Evolutionary conservation across 2,113 vertebrate genomes (phyloP).

Genomic region (Neolamprologus toae): DNA sequence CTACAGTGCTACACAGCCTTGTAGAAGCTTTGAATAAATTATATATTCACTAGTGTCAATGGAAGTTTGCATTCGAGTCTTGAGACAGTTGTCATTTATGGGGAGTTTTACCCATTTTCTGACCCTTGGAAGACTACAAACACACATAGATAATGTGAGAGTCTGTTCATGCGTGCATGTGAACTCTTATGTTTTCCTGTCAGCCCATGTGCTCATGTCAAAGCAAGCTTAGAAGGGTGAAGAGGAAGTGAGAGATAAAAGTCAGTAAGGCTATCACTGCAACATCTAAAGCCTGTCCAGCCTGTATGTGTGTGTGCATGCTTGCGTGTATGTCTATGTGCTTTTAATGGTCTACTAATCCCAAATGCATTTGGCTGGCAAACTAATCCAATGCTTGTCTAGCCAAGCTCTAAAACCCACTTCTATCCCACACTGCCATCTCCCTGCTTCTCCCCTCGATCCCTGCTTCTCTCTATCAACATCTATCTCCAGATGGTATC

Average conservation of each 20-base stretch:
- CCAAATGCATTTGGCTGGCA: conserved; percentile 66
- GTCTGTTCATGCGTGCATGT: neutral
- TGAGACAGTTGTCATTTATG: neutral
- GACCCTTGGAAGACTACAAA: neutral
- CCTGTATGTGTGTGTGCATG: neutral
- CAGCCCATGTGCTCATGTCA: neutral
- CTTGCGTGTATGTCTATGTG: conserved; percentile 27
- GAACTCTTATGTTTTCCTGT: neutral
- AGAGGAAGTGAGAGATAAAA: neutral
- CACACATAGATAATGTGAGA: neutral
- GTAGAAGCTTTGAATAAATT: neutral
- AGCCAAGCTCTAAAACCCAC: conserved; percentile 46
- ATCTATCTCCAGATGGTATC: conserved; percentile 61
- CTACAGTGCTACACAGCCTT: neutral
- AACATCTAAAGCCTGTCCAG: conserved; percentile 14
- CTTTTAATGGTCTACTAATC: conserved; percentile 73
- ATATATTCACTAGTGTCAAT: neutral
- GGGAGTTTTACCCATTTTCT: neutral
- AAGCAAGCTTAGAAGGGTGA: neutral
- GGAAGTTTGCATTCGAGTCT: neutral
- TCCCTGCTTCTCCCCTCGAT: neutral
- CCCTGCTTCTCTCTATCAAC: conserved; percentile 27
- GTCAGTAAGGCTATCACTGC: conserved; percentile 45
- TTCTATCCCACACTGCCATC: neutral
- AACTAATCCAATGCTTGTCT: conserved; percentile 69